phyloP scores from a whole-genome alignment of 2,113 vertebrate species.

The Tichodroma muraria region DNA sequence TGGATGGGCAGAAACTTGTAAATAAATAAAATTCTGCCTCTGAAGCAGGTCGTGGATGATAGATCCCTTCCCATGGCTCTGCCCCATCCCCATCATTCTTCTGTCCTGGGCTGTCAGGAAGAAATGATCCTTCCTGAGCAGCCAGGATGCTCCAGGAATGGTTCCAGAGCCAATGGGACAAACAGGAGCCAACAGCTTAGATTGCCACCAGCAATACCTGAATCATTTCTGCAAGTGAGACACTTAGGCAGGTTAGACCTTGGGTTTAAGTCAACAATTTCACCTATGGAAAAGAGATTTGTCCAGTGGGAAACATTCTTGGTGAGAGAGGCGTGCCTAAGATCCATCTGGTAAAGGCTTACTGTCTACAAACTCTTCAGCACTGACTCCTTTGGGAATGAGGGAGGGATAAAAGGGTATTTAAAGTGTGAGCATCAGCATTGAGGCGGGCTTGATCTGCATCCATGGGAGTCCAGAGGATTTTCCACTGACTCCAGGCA shows the following conservation, averaged over 20 bases:
- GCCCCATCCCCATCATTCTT: neutral
- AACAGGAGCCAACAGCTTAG: neutral
- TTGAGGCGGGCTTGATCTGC: accelerated
- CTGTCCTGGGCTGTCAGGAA: neutral
- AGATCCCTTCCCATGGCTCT: neutral
- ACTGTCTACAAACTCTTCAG: neutral
- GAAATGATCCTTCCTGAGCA: neutral
- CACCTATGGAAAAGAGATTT: neutral
- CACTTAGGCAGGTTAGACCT: neutral
- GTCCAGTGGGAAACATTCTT: neutral
- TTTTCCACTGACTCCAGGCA: neutral
- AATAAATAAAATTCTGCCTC: neutral
- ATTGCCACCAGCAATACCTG: neutral
- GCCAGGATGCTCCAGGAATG: neutral
- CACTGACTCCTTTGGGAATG: neutral
- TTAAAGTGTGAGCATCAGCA: neutral
- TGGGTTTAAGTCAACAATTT: neutral
- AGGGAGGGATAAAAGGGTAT: neutral
- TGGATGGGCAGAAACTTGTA: neutral
- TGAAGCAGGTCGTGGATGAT: neutral
- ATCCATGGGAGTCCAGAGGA: neutral
- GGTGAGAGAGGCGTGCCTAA: neutral
- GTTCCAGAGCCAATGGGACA: neutral
- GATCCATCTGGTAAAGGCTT: neutral
- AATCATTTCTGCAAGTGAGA: neutral